phyloP scores from a whole-genome alignment of 2,113 vertebrate species.

The Indri indri region DNA sequence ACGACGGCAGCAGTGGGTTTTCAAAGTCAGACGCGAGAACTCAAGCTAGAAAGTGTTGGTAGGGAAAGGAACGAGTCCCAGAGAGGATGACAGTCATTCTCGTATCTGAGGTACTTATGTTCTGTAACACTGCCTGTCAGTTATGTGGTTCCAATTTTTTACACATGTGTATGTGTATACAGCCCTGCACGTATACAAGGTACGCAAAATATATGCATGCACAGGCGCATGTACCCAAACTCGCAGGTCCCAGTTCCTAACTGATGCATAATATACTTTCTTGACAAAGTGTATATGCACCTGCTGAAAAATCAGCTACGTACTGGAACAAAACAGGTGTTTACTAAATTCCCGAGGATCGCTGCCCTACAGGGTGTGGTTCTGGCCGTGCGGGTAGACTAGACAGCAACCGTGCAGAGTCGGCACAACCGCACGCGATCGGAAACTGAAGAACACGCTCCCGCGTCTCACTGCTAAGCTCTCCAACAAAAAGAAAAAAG shows the following conservation, averaged over 20 bases:
- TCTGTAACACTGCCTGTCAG: rapidly evolving
- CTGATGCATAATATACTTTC: rapidly evolving
- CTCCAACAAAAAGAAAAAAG: too few relatives aligned
- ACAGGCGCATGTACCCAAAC: background rate
- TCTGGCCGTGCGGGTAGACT: rapidly evolving
- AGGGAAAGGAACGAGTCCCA: background rate
- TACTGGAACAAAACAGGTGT: rapidly evolving
- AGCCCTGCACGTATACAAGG: too few relatives aligned
- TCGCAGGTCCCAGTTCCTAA: background rate
- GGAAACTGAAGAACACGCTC: background rate
- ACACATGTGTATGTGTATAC: too few relatives aligned
- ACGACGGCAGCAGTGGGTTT: rapidly evolving
- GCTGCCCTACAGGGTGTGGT: rapidly evolving
- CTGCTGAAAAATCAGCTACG: background rate
- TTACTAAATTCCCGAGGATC: background rate
- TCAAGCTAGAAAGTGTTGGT: background rate
- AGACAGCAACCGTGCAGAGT: rapidly evolving
- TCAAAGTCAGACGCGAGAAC: rapidly evolving
- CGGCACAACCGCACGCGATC: rapidly evolving
- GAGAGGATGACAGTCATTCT: too few relatives aligned
- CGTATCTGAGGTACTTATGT: background rate
- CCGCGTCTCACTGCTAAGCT: too few relatives aligned
- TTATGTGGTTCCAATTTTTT: too few relatives aligned
- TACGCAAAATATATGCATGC: too few relatives aligned
- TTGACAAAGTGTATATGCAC: background rate